phyloP scores from a whole-genome alignment of 1,140 invertebrate species.

The Drosophila rhopaloa region DNA sequence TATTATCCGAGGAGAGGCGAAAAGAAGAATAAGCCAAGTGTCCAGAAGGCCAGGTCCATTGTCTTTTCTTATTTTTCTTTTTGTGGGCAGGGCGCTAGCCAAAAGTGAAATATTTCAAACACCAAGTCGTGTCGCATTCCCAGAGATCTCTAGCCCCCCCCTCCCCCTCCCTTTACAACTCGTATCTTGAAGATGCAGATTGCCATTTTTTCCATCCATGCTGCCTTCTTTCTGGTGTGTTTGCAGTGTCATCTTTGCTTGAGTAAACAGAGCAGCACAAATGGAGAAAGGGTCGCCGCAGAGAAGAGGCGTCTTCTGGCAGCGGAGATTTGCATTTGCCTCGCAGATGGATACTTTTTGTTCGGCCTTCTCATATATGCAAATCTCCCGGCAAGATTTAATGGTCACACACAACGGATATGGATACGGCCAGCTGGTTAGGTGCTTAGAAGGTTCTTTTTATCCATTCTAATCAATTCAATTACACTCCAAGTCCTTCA shows the following conservation, averaged over 20 bases:
- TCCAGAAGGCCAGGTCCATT: conserved; percentile 46
- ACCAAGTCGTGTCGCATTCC: conserved; percentile 56
- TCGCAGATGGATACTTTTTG: conserved; percentile 21
- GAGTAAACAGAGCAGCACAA: conserved; percentile 66
- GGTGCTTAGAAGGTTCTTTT: conserved; percentile 7
- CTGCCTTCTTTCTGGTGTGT: conserved; percentile 17
- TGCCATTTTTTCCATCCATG: conserved; percentile 8
- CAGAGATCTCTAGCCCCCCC: conserved; percentile 13
- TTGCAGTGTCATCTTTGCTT: conserved; percentile 71
- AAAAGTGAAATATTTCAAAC: conserved; percentile 81
- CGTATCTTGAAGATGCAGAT: conserved; percentile 29
- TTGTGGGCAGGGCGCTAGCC: conserved; percentile 53
- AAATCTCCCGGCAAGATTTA: conserved; percentile 41
- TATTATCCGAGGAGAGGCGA: conserved; percentile 41
- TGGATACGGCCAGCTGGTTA: conserved; percentile 43
- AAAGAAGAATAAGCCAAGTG: conserved; percentile 12
- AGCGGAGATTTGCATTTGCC: conserved; percentile 50
- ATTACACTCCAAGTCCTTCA: conserved; percentile 25
- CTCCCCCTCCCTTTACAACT: conserved; percentile 13
- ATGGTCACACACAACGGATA: conserved; percentile 44
- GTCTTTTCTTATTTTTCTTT: conserved; percentile 39
- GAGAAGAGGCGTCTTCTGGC: conserved; percentile 4
- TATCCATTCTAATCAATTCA: conserved; percentile 43
- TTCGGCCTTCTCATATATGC: conserved; percentile 42
- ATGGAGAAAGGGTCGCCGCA: conserved; percentile 8